Evolutionary conservation across 2,888 invertebrate genomes (phyloP).

Genomic region (Dasysyrphus albostriatus): DNA sequence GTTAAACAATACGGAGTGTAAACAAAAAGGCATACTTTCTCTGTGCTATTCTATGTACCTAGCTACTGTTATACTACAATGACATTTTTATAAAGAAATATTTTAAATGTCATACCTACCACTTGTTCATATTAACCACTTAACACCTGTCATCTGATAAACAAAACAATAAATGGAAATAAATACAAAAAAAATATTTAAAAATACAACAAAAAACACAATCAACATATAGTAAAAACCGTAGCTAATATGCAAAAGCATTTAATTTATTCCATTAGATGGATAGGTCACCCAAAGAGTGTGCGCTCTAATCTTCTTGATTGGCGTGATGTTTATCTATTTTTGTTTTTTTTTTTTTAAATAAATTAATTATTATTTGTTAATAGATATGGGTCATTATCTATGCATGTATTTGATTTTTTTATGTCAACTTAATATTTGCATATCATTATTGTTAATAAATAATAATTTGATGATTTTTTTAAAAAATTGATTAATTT

Average conservation of each 20-base stretch:
- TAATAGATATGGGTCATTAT: slow-evolving; percentile 7
- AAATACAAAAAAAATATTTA: neutral
- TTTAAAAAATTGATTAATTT: neutral
- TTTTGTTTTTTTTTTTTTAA: neutral
- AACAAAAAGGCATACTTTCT: too few species aligned
- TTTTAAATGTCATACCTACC: neutral
- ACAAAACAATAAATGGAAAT: neutral
- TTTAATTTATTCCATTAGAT: neutral
- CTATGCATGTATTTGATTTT: neutral
- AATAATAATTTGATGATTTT: neutral
- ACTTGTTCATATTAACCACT: neutral
- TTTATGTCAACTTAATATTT: neutral
- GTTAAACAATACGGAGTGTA: too few species aligned
- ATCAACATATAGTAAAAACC: neutral
- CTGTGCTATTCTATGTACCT: too few species aligned
- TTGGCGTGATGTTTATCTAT: neutral
- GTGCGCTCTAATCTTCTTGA: neutral
- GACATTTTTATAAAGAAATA: neutral
- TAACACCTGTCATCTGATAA: neutral
- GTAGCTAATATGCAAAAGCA: neutral
- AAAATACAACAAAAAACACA: neutral
- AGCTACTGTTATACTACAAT: too few species aligned
- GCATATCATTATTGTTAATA: neutral
- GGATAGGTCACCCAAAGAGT: slow-evolving; percentile 2
- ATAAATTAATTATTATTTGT: neutral